A percentile compares a stretch with the other conserved stretches of the same genome.
phyloP scores from a whole-genome alignment of 2,797 vertebrate species.

The Kryptolebias ocellatus region DNA sequence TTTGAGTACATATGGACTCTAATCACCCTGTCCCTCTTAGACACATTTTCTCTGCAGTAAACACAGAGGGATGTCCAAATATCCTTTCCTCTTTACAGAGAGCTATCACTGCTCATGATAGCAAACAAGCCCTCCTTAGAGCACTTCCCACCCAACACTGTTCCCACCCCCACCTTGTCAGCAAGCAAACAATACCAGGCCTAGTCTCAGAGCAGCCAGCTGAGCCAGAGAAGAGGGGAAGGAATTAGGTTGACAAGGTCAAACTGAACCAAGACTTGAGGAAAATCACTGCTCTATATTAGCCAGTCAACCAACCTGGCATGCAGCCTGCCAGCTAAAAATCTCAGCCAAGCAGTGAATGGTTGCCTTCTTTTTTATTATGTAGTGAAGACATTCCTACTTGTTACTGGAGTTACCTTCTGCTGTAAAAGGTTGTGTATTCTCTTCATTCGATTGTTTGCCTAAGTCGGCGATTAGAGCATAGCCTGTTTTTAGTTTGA shows the following conservation, averaged over 20 bases:
- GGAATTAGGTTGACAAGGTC: constrained; percentile 70
- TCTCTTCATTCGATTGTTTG: constrained; percentile 8
- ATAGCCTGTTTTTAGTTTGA: background rate
- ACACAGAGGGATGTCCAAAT: constrained; percentile 55
- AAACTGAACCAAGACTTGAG: constrained; percentile 65
- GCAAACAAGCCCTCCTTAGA: constrained; percentile 34
- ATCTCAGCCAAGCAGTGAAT: constrained; percentile 37
- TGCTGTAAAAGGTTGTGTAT: background rate
- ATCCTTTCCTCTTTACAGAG: constrained; percentile 32
- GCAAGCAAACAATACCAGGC: constrained; percentile 70
- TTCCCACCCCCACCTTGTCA: constrained; percentile 54
- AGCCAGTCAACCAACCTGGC: constrained; percentile 38
- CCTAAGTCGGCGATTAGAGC: background rate
- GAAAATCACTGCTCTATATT: constrained; percentile 53
- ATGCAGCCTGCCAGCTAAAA: constrained; percentile 33
- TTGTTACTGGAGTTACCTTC: constrained; percentile 17
- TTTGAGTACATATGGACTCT: constrained; percentile 14
- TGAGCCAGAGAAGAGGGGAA: constrained; percentile 53
- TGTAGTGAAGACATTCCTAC: constrained; percentile 17
- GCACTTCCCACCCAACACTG: constrained; percentile 36
- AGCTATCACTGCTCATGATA: constrained; percentile 48
- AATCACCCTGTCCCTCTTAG: constrained; percentile 13
- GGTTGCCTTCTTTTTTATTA: constrained; percentile 15
- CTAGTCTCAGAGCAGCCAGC: constrained; percentile 53
- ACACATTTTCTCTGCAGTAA: constrained; percentile 45